Evolutionary conservation across 2,888 invertebrate genomes (phyloP), one percentile per base, ranked within the genome.

Genomic region (Caradrina kadenii): DNA sequence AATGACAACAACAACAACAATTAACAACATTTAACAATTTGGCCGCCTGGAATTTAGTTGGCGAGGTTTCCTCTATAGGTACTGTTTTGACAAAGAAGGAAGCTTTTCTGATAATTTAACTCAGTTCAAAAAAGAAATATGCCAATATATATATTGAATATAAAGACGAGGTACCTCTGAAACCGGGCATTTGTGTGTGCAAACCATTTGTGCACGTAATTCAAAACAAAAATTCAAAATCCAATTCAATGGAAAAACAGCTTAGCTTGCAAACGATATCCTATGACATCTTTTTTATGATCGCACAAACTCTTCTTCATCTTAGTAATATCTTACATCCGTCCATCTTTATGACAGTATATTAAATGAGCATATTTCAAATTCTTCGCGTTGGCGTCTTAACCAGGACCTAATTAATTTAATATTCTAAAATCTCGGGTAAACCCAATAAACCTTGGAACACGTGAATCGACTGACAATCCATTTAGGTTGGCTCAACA

Each of bases 391-490:
- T 48, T 26, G 50, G 52, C 61, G 50, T 50, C 35, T 39, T 58
- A 39, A 50, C 17, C 17, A n/a, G 1, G 26, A 26, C 26, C 26
- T 62, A 65, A 55, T 49, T 62, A 63, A 69, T 59, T 76, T 6
- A 50, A 55, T 15, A 65, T 45, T 17, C 48, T n/a, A 13, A 69
- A 55, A 15, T 66, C 39, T 60, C 35, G 45, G 56, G 48, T 76
- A 54, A 63, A 56, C 45, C 70, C 60, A 61, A 65, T 70, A 53
- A 66, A 60, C 65, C 49, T 76, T 76, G 42, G 53, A 54, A 19
- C 54, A 39, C n/a, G 45, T 45, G 54, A 79, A 42, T 53, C 56
- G 50, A 48, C 53, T 22, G n/a, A 35, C 22, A 53, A 52, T 31
- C 26, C 52, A 56, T 50, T 54, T 48, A 49, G 35, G 55, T 54